Percentiles rank a stretch among this genome's conserved stretches.
Conservation (phyloP, 2,797 vertebrate genomes). For the Lutjanus argentimaculatus region DNA sequence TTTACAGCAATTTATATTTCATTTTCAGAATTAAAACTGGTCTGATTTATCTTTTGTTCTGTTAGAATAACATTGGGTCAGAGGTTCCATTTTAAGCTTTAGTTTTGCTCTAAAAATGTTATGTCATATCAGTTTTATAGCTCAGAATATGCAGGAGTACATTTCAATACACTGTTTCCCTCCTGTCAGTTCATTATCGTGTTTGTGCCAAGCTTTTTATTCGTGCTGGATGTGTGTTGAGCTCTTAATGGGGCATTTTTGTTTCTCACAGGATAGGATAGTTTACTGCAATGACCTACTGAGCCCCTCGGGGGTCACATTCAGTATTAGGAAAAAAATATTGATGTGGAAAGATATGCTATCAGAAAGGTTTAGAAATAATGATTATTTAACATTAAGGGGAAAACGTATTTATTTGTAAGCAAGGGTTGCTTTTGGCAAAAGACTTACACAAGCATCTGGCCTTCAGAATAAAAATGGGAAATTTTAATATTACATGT, state of each 20-base stretch:
- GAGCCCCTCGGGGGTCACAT: constrained; percentile 46
- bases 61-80: constrained; percentile 44
- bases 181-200: constrained; percentile 11
- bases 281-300: constrained; percentile 64
- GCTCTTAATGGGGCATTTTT: constrained; percentile 40
- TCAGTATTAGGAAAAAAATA: constrained; percentile 18
- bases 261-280: constrained; percentile 33
- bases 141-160: constrained; percentile 35
- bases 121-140: constrained; percentile 18
- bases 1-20: constrained; percentile 41
- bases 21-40: constrained; percentile 39
- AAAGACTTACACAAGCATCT: constrained; percentile 15
- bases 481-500: constrained; percentile 29
- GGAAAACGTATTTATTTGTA: constrained; percentile 64
- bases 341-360: constrained; percentile 18
- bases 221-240: constrained; percentile 29
- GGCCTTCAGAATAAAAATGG: constrained; percentile 26
- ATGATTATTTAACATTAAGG: constrained; percentile 62
- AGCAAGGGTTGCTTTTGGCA: constrained; percentile 32
- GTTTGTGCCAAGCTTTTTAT: constrained; percentile 62
- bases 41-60: constrained; percentile 27
- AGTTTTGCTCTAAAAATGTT: constrained; percentile 23
- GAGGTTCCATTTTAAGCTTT: constrained; percentile 47
- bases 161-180: constrained; percentile 47
- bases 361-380: constrained; percentile 33